Conservation (phyloP, 2,113 vertebrate species). For the Pomatostomus ruficeps region DNA sequence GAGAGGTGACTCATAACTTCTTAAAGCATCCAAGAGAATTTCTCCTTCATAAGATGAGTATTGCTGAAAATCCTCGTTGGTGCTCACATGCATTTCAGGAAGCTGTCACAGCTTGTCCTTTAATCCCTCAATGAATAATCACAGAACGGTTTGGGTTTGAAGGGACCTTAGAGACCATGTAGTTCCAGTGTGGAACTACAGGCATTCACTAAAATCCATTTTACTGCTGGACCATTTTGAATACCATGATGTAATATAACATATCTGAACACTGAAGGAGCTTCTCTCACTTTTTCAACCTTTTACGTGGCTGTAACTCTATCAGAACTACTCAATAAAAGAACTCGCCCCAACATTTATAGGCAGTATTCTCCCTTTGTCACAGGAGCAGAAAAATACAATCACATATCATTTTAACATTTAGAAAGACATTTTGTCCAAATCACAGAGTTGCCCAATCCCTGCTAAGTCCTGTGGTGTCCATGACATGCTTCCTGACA, state of each 20-base stretch:
- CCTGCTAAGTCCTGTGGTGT: background rate
- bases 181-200: background rate
- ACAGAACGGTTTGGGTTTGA: background rate
- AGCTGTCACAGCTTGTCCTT: background rate
- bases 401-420: background rate
- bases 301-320: background rate
- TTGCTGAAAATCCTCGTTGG: background rate
- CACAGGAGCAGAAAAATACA: background rate
- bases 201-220: background rate
- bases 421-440: background rate
- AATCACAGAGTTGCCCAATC: background rate
- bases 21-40: background rate
- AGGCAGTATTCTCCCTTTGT: background rate
- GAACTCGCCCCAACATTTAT: background rate
- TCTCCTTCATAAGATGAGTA: background rate
- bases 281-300: background rate
- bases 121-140: background rate
- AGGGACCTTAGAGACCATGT: background rate
- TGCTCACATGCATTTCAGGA: background rate
- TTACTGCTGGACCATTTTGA: background rate
- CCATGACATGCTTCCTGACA: accelerated
- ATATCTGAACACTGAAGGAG: background rate
- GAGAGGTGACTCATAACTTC: background rate
- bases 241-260: background rate
- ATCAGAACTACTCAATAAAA: background rate